Evolutionary conservation across 2,888 invertebrate genomes (phyloP), one percentile per base, ranked within the genome.

Genomic region (Baccha elongata): DNA sequence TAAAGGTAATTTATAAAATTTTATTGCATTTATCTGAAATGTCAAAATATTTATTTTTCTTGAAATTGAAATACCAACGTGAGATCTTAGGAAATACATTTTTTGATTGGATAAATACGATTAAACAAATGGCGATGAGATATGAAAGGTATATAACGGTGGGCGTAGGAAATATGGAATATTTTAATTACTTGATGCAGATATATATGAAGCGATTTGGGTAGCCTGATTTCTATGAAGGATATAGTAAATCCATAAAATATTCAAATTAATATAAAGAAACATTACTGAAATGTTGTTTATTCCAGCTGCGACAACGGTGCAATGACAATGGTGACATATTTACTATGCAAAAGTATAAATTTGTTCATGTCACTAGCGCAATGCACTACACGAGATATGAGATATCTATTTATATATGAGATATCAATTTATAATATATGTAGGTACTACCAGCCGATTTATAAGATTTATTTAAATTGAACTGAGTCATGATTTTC

Each of bases 11-110:
- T 46, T 64, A 35, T 52, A n/a, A 62, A 72, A 32, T 42, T 62
- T 53, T 72, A 55, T 37, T 55, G 35, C 35, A 62, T 32, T 35
- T 72, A 50, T 32, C 11, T 42, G 1, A 0, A 10, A 23, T 46
- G 46, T 64, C 35, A 53, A 64, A 55, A 46, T 53, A 26, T 64
- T 73, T 73, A 53, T 73, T 72, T 52, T 53, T 26, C n/a, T 26
- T 44, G 1, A 46, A 15, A 46, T 58, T 69, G 68, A 58, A 58
- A 53, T 23, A 23, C 8, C 8, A 32, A n/a, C 13, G 15, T 2
- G 11, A 13, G 17, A 21, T 35, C 21, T 48, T 13, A n/a, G n/a
- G n/a, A n/a, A n/a, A n/a, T n/a, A n/a, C n/a, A n/a, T 26, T 19
- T 19, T 11, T 17, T 10, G 15, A 13, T n/a, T n/a, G 17, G 23